Conservation (phyloP, 92 coral and sea anemone species). For the Porites cylindrica region DNA sequence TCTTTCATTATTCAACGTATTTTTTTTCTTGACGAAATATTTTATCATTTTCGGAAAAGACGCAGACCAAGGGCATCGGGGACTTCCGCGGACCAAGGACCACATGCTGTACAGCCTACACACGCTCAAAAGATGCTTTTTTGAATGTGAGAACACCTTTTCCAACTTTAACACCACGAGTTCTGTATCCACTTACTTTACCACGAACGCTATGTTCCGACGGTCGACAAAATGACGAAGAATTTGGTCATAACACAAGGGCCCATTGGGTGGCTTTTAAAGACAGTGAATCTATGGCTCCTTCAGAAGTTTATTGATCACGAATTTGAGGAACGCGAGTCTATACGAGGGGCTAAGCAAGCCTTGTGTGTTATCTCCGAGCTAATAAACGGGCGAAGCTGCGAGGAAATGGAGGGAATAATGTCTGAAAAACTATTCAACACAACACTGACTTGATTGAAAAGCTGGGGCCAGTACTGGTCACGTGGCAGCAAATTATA, state of each 20-base stretch:
- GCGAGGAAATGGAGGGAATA: conserved; percentile 55
- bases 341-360: conserved; percentile 89
- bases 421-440: conserved; percentile 6
- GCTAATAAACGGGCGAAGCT: conserved; percentile 62
- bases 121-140: no score
- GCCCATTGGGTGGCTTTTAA: conserved; percentile 82
- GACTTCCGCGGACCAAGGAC: no score
- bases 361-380: conserved; percentile 85
- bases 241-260: conserved; percentile 74
- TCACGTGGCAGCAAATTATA: conserved; percentile 19
- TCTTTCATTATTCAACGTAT: no score
- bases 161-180: background rate
- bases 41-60: no score
- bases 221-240: background rate
- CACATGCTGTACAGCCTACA: no score
- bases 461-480: background rate
- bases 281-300: conserved; percentile 71
- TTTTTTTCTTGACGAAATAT: no score
- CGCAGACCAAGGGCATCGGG: no score
- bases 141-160: background rate
- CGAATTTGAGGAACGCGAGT: conserved; percentile 89
- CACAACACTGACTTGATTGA: background rate
- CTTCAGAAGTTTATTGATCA: conserved; percentile 82
- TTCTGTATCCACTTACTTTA: background rate
- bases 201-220: conserved; percentile 35